Base-by-base conservation (phyloP, 92 coral and sea anemone species). In the Paragorgia papillata region DNA sequence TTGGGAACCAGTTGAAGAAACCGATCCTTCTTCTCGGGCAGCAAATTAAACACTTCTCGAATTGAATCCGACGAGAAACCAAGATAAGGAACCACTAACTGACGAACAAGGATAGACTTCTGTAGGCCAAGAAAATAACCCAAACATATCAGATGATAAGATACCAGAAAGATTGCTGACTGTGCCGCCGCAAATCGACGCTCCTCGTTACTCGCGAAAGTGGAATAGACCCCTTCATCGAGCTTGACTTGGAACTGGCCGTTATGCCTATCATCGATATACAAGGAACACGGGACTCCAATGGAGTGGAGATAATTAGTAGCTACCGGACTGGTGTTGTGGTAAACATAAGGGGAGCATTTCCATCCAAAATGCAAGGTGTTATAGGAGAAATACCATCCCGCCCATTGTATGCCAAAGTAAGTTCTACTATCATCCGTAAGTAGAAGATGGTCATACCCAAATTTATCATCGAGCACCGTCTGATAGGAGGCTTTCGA, bases 81-180 rank as follows among this genome's bases (percentile, higher is more conserved):
- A 10, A 84, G 77, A 51, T 84, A 84, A 26, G 81, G 84, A 18
- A 79, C 88, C 29, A 55, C 50, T 2, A 12, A 82, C 29, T 18
- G 74, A 60, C 7, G 34, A 22, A n/a, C n/a, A n/a, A 37, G n/a
- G n/a, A n/a, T n/a, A n/a, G n/a, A n/a, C n/a, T n/a, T n/a, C n/a
- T n/a, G n/a, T n/a, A n/a, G n/a, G n/a, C n/a, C n/a, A n/a, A n/a
- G n/a, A n/a, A n/a, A n/a, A n/a, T n/a, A n/a, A n/a, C n/a, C n/a
- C n/a, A n/a, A n/a, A n/a, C n/a, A n/a, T n/a, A n/a, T n/a, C n/a
- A n/a, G n/a, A n/a, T n/a, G n/a, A n/a, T n/a, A 74, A 9, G 69
- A 34, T 0, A 74, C 82, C 0, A 75, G 4, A 29, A 75, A 82
- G 53, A 35, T 30, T 0, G 86, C 76, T 1, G 81, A 34, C 1